Evolutionary conservation across 30 jellyfish, hydroid and myxozoan species (phyloP).

Genomic region (Aurelia coerulea): DNA sequence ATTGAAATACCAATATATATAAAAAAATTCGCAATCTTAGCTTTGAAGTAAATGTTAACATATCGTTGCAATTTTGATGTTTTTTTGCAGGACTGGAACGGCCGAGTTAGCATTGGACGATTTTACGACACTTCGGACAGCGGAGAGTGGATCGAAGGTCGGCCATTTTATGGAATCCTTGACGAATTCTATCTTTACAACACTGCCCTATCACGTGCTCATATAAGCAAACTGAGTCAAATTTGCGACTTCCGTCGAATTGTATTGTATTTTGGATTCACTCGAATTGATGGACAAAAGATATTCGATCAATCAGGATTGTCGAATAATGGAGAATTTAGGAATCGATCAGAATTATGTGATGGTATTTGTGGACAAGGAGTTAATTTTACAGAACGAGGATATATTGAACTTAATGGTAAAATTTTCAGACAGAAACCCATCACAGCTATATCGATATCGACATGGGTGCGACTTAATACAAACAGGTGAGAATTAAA

Average conservation of each 20-base stretch:
- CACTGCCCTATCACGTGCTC: constrained; percentile 71
- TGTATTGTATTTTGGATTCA: constrained; percentile 72
- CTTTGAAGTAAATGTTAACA: too few relatives aligned
- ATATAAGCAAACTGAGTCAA: constrained; percentile 84
- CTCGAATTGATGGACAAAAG: constrained; percentile 46
- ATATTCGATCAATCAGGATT: constrained; percentile 89
- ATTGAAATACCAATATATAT: too few relatives aligned
- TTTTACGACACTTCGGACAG: constrained; percentile 80
- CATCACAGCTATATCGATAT: constrained; percentile 75
- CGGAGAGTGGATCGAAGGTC: constrained; percentile 90
- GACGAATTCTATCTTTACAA: constrained; percentile 86
- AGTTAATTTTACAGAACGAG: constrained; percentile 67
- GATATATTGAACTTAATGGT: constrained; percentile 69
- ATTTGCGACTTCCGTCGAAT: constrained; percentile 88
- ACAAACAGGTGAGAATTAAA: constrained; percentile 75
- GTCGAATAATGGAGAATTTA: constrained; percentile 70
- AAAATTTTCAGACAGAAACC: constrained; percentile 88
- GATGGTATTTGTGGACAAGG: constrained; percentile 89
- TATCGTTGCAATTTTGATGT: too few relatives aligned
- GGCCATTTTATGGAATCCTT: constrained; percentile 81
- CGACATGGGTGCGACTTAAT: constrained; percentile 86
- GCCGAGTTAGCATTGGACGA: constrained; percentile 86
- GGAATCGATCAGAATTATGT: constrained; percentile 55
- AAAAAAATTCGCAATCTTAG: too few relatives aligned
- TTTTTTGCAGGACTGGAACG: constrained; percentile 83